Conservation (phyloP, 2,888 invertebrate genomes). For the Athrips mouffetella region DNA sequence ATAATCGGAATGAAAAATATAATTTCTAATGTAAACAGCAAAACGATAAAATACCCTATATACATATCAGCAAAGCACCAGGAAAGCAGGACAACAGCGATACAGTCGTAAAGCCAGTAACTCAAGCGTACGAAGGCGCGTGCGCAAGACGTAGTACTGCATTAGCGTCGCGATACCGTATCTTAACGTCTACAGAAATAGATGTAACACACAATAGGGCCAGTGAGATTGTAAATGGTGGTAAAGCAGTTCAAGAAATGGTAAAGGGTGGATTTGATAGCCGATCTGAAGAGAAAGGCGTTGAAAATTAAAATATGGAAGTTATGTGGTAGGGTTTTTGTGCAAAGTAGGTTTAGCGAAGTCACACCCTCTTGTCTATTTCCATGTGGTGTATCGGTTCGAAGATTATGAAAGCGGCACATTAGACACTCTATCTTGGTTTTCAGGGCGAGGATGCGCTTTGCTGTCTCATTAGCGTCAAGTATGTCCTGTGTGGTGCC, state of each 20-base stretch:
- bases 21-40: too few species aligned
- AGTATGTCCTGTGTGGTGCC: too few species aligned
- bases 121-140: constrained; percentile 54
- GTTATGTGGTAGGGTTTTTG: too few species aligned
- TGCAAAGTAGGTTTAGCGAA: too few species aligned
- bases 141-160: constrained; percentile 71
- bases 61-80: background rate
- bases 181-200: constrained; percentile 66
- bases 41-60: background rate
- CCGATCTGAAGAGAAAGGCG: background rate
- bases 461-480: too few species aligned
- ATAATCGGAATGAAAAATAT: too few species aligned
- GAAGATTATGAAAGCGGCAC: too few species aligned
- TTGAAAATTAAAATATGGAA: too few species aligned
- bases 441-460: too few species aligned
- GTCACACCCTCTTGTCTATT: too few species aligned
- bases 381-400: too few species aligned
- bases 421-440: too few species aligned
- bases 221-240: constrained; percentile 7
- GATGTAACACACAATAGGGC: constrained; percentile 46
- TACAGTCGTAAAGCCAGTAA: constrained; percentile 35
- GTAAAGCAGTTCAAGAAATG: constrained; percentile 4
- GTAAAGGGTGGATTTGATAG: background rate
- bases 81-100: constrained; percentile 20
- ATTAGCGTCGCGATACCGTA: constrained; percentile 70